Conservation (phyloP, 2,888 invertebrate genomes). For the Eristalinus sepulchralis region DNA sequence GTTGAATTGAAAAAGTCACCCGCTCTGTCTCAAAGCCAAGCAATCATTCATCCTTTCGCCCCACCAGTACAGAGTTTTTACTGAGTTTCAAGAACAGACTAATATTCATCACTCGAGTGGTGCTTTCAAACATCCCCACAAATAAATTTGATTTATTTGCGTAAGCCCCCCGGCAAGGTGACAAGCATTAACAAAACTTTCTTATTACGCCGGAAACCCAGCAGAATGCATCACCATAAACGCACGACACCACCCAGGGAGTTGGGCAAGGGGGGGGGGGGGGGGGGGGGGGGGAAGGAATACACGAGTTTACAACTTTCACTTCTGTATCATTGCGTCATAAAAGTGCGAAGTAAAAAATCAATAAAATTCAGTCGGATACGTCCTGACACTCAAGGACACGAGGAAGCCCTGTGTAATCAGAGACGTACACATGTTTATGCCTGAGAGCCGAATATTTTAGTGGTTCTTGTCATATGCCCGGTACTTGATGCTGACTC, state of each 20-base stretch:
- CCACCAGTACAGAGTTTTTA: no score
- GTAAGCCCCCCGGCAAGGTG: neutral
- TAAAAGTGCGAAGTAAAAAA: neutral
- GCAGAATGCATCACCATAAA: neutral
- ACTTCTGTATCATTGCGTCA: neutral
- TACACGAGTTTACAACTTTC: neutral
- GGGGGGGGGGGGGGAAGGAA: neutral
- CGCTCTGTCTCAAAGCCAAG: no score
- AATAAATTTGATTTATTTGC: no score
- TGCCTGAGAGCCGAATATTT: neutral
- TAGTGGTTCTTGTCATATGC: neutral
- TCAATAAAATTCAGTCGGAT: neutral
- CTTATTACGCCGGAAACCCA: neutral
- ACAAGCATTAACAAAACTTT: neutral
- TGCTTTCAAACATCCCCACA: no score
- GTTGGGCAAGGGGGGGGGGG: neutral
- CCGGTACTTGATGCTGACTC: neutral
- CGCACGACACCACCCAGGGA: no score
- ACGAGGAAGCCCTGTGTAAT: neutral
- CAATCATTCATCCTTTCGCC: no score
- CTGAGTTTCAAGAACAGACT: no score
- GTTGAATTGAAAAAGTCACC: no score
- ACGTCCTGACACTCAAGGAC: neutral
- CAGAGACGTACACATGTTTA: neutral
- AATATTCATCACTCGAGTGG: no score